phyloP scores from a whole-genome alignment of 23 tunicate species.

The Phallusia fumigata region DNA sequence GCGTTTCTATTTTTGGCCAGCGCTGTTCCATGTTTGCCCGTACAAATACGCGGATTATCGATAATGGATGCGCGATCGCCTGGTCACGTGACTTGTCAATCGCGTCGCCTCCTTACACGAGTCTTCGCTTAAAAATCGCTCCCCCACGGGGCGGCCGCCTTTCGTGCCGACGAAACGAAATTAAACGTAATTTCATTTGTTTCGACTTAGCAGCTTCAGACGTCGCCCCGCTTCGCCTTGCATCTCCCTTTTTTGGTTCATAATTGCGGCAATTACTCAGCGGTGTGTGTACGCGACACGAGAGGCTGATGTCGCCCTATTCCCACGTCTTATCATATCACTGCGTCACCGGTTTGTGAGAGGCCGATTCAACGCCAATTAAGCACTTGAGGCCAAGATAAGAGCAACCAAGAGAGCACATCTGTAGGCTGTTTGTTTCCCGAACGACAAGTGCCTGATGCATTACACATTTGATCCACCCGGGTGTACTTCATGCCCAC shows the following conservation, averaged over 20 bases:
- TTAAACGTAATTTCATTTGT: not conserved
- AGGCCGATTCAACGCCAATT: not conserved
- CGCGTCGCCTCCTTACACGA: not conserved
- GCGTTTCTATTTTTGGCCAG: too few species aligned
- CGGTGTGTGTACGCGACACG: not conserved
- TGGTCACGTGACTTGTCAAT: not conserved
- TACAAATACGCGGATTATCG: not conserved
- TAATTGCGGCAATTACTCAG: not conserved
- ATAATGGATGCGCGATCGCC: not conserved
- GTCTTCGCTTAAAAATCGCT: not conserved
- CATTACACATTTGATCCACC: too few species aligned
- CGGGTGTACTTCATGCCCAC: too few species aligned
- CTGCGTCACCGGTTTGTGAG: not conserved
- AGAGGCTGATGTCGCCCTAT: not conserved
- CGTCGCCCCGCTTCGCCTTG: not conserved
- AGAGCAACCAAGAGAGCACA: not conserved
- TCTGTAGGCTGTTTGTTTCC: not conserved
- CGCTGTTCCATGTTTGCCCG: not conserved
- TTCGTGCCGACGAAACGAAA: not conserved
- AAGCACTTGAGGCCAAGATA: not conserved
- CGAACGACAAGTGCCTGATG: too few species aligned
- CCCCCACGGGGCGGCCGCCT: conserved; percentile 10
- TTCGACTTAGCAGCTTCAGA: not conserved
- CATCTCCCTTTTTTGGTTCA: not conserved
- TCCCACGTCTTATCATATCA: not conserved